Evolutionary conservation across 2,113 vertebrate genomes (phyloP).

Genomic region (Pomatorhinus ruficollis): DNA sequence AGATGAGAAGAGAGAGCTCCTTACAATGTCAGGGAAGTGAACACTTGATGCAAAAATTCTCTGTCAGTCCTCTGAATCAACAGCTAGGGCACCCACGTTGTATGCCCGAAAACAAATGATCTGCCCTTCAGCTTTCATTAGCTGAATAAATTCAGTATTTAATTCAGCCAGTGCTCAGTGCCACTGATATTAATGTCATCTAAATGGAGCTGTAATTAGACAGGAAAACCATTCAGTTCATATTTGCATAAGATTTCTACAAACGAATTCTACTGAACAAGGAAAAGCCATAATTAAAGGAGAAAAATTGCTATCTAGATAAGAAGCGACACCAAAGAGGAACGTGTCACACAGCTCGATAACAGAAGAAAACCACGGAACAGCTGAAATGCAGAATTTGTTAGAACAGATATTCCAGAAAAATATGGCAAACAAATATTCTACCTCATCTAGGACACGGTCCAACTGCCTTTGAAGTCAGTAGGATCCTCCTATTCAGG

Average conservation of each 20-base stretch:
- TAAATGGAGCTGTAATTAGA: slow-evolving; percentile 44
- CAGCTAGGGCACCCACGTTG: not conserved
- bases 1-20: not conserved
- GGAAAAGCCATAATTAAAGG: slow-evolving; percentile 37
- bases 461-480: not conserved
- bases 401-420: not conserved
- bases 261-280: not conserved
- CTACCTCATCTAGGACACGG: not conserved
- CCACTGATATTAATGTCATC: not conserved
- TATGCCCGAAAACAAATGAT: not conserved
- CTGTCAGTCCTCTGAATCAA: not conserved
- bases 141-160: not conserved
- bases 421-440: not conserved
- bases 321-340: slow-evolving; percentile 19
- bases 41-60: not conserved
- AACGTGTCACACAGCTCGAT: not conserved
- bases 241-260: slow-evolving; percentile 31
- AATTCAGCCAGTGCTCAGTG: not conserved
- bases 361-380: not conserved
- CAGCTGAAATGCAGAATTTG: not conserved
- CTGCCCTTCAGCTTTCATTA: slow-evolving; percentile 15
- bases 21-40: not conserved
- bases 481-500: not conserved
- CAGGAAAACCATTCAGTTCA: slow-evolving; percentile 17
- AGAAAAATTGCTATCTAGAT: slow-evolving; percentile 21